Conservation (phyloP, 2,888 invertebrate genomes). For the Ramazzottius varieornatus region DNA sequence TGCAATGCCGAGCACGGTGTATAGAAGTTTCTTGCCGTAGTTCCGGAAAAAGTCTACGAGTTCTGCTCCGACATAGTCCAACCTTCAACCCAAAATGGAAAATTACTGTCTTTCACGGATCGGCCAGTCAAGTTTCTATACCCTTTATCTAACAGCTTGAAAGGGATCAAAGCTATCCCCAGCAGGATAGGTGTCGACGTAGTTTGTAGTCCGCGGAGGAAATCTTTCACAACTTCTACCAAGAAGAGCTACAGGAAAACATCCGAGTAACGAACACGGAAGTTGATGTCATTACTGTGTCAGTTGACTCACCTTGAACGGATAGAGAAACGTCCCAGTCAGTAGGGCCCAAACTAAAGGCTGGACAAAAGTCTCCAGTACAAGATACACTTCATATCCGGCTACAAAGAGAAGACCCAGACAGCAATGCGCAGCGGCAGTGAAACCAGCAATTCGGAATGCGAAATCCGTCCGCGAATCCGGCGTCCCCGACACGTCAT, state of each 20-base stretch:
- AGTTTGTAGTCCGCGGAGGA: neutral
- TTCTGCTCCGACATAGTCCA: neutral
- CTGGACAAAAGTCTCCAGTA: neutral
- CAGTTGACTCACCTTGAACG: too few species aligned
- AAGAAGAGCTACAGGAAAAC: too few species aligned
- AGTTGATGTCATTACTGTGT: too few species aligned
- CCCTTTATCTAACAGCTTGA: neutral
- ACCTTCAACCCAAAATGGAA: neutral
- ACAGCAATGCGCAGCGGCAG: neutral
- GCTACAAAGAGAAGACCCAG: neutral
- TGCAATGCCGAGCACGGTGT: neutral
- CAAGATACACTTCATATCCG: neutral
- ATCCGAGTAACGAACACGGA: too few species aligned
- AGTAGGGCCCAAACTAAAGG: neutral
- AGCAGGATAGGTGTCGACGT: neutral
- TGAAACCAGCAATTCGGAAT: neutral
- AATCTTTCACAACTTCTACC: neutral
- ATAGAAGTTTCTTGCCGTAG: neutral
- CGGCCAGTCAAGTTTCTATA: neutral
- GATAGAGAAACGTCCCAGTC: neutral
- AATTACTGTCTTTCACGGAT: neutral
- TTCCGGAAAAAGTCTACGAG: neutral
- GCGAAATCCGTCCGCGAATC: neutral
- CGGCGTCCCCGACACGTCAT: too few species aligned
- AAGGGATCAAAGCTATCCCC: neutral